Evolutionary conservation across 1,140 invertebrate species (phyloP).

Genomic region (Cotesia chilonis): DNA sequence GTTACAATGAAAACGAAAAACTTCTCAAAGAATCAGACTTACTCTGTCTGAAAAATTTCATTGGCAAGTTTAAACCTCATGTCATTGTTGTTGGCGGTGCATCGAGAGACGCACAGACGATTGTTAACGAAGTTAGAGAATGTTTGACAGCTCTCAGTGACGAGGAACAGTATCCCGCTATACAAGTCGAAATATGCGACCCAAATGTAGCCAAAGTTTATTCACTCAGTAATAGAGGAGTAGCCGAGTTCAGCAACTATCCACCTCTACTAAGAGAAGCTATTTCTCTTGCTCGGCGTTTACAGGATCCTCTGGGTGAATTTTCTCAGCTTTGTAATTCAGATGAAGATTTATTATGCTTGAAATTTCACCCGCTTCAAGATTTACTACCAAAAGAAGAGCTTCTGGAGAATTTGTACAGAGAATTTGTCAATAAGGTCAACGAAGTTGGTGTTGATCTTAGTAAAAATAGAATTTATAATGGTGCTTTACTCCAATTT

Average conservation of each 20-base stretch:
- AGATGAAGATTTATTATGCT: slow-evolving; percentile 95
- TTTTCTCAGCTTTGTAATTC: slow-evolving; percentile 94
- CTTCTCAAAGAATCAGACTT: slow-evolving; percentile 83
- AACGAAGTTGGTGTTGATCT: slow-evolving; percentile 99
- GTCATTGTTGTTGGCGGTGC: slow-evolving; percentile 91
- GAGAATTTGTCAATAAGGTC: slow-evolving; percentile 93
- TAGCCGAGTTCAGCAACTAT: slow-evolving; percentile 90
- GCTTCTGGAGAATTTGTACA: slow-evolving; percentile 82
- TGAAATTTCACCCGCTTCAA: slow-evolving; percentile 80
- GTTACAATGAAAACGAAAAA: slow-evolving; percentile 77
- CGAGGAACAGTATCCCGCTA: slow-evolving; percentile 87
- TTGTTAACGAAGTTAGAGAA: slow-evolving; percentile 85
- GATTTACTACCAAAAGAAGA: slow-evolving; percentile 88
- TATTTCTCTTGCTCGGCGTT: slow-evolving; percentile 87
- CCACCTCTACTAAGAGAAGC: slow-evolving; percentile 88
- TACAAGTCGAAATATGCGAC: slow-evolving; percentile 91
- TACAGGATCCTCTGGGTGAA: slow-evolving; percentile 96
- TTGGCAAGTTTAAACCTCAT: slow-evolving; percentile 91
- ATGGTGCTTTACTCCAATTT: slow-evolving; percentile 92
- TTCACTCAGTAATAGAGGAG: slow-evolving; percentile 88
- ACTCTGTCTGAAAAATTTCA: slow-evolving; percentile 83
- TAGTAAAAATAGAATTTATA: slow-evolving; percentile 88
- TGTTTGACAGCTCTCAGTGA: slow-evolving; percentile 80
- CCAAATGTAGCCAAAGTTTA: slow-evolving; percentile 92
- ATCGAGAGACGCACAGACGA: slow-evolving; percentile 85